phyloP scores from a whole-genome alignment of 2,797 vertebrate genomes.

The Phrynocephalus vlangalii region DNA sequence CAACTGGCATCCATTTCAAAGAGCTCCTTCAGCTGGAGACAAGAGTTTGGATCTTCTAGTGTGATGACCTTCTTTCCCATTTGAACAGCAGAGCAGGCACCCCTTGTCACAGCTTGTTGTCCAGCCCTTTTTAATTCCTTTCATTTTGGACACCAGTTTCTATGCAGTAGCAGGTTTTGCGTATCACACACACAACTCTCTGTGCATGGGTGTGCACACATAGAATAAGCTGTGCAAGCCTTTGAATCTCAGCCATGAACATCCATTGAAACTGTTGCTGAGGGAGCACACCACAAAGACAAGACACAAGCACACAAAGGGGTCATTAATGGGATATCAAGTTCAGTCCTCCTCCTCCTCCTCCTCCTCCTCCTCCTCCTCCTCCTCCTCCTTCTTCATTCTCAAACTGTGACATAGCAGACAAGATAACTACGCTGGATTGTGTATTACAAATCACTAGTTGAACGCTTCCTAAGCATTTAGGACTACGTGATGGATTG shows the following conservation, averaged over 20 bases:
- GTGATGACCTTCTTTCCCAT: neutral
- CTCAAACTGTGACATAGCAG: too few species aligned
- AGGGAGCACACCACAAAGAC: neutral
- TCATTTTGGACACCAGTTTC: neutral
- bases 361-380: too few species aligned
- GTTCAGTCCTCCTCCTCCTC: neutral
- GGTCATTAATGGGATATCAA: neutral
- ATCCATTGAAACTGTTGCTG: neutral
- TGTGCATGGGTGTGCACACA: neutral
- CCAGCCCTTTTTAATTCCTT: neutral
- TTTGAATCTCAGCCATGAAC: too few species aligned
- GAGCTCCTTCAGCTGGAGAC: neutral
- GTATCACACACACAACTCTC: neutral
- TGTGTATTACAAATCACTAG: too few species aligned
- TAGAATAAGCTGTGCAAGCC: too few species aligned
- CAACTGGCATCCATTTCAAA: neutral
- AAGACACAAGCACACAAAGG: neutral
- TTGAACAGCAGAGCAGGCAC: neutral
- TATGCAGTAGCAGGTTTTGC: too few species aligned
- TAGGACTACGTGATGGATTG: too few species aligned
- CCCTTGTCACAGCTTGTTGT: neutral
- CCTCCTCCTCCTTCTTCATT: too few species aligned
- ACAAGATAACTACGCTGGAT: too few species aligned
- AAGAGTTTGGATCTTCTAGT: neutral
- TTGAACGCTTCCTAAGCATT: too few species aligned